These are phyloP conservation scores for Ichneumoninae sp. DNA, from an alignment of 2,888 invertebrate species.

Conservation along the genomic window DNA sequence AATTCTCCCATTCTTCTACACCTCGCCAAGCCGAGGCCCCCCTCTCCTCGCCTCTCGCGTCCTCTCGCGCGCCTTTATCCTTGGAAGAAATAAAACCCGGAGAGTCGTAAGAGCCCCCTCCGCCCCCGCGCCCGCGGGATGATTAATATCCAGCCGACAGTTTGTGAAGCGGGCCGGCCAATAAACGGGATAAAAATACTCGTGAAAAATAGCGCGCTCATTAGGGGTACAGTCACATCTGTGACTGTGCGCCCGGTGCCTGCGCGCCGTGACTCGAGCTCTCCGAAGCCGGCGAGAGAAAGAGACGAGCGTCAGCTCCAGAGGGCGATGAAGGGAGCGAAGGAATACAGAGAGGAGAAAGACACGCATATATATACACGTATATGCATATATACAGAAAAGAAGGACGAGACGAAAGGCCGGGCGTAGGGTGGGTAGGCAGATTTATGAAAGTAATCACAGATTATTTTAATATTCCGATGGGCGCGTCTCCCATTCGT, in stretches of 20 bases:
- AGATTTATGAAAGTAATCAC: constrained; percentile 83
- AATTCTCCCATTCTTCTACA: constrained; percentile 44
- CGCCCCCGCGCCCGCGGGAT: constrained; percentile 71
- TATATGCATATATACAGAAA: constrained; percentile 9
- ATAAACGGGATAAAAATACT: constrained; percentile 85
- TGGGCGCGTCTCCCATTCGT: constrained; percentile 75
- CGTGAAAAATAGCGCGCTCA: constrained; percentile 84
- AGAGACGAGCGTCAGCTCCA: constrained; percentile 35
- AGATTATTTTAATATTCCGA: constrained; percentile 83
- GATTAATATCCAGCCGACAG: constrained; percentile 84
- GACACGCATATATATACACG: background rate
- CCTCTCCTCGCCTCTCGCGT: constrained; percentile 35
- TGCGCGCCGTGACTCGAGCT: constrained; percentile 28
- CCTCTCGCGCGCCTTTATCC: constrained; percentile 76
- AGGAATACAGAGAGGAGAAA: constrained; percentile 45
- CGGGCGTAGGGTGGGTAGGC: constrained; percentile 67
- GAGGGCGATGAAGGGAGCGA: constrained; percentile 47
- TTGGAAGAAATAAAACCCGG: constrained; percentile 80
- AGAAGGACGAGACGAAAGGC: constrained; percentile 63
- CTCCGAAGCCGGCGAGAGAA: background rate
- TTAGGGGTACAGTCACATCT: constrained; percentile 84
- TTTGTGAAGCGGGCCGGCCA: constrained; percentile 83
- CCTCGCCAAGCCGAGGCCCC: constrained; percentile 51
- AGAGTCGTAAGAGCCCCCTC: constrained; percentile 77
- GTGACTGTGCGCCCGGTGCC: constrained; percentile 76